Evolutionary conservation across 2,113 vertebrate genomes (phyloP), one percentile per base, ranked within the genome.

Genomic region (Triplophysa dalaica): DNA sequence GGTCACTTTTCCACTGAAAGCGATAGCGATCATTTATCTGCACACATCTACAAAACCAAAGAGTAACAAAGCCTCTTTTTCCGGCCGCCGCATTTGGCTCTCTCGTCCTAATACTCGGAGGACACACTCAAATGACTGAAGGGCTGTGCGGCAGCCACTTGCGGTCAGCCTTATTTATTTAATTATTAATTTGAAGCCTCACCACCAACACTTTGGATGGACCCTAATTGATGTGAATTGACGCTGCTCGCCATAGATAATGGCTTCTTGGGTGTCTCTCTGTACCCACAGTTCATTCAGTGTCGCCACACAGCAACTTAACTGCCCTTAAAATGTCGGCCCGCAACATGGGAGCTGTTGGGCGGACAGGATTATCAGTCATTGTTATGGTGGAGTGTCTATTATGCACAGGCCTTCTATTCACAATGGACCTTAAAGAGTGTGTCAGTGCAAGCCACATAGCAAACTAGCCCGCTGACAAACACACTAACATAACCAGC

Each of bases 131-230:
- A 87, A 90, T 93, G 91, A 91, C 91, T 92, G 89, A 91, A 92
- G 91, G 90, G 87, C 90, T 85, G 88, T 87, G 90, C 89, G 86
- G 86, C 88, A 82, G 87, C 88, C 90, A 90, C 89, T 91, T 93
- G 90, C 87, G 91, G 90, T 92, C 74, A 80, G 61, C 79, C 66
- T 75, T 85, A 82, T 88, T 92, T 93, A 92, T 93, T 94, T 92
- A 91, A 93, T 92, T 92, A 92, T 91, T 93, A 90, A 93, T 94
- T 92, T 93, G 91, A 92, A 90, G 90, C 86, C 90, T 89, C 89
- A 90, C 89, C 90, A 89, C 91, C 90, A 92, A 92, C 92, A 93
- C 90, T 90, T 92, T 89, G 91, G 91, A 93, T 90, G 91, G 90
- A 88, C 92, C 82, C 90, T 91, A 93, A 92, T 93, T 92, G 90